Evolutionary conservation across 2,797 vertebrate genomes (phyloP).

Genomic region (Ctenopoma multispine): DNA sequence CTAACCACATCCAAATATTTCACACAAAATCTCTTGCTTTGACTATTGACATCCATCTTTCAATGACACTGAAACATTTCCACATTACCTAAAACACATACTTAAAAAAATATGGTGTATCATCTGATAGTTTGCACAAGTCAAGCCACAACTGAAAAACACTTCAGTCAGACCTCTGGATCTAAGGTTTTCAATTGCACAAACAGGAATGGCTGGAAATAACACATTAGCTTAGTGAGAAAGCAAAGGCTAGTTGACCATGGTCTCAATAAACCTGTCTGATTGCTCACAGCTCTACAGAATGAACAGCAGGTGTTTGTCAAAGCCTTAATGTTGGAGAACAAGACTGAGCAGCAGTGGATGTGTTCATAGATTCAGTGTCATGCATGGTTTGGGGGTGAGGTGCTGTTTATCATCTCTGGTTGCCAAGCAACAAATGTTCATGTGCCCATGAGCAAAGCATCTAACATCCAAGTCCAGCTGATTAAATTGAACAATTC

Average conservation of each 20-base stretch:
- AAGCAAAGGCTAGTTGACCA: neutral
- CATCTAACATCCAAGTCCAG: conserved; percentile 21
- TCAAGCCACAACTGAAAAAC: conserved; percentile 35
- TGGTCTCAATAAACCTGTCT: conserved; percentile 36
- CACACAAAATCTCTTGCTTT: neutral
- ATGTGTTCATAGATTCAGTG: conserved; percentile 14
- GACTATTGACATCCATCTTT: conserved; percentile 20
- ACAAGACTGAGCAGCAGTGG: conserved; percentile 14
- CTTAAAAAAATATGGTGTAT: neutral
- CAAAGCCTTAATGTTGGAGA: conserved; percentile 22
- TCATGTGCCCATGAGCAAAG: conserved; percentile 49
- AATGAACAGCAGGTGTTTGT: conserved; percentile 37
- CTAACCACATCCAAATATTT: neutral
- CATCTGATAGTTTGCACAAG: conserved; percentile 18
- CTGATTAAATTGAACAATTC: conserved; percentile 14
- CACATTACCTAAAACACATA: conserved; percentile 5
- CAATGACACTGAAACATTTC: conserved; percentile 14
- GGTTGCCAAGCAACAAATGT: conserved; percentile 59
- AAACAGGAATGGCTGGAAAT: neutral
- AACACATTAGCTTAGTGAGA: conserved; percentile 13
- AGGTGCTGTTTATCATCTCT: conserved; percentile 29
- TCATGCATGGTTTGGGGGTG: neutral
- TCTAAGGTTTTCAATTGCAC: neutral
- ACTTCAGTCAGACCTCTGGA: neutral
- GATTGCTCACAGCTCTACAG: conserved; percentile 37